Evolutionary conservation across 2,888 invertebrate species (phyloP).

Genomic region (Chaetoderma sp.): DNA sequence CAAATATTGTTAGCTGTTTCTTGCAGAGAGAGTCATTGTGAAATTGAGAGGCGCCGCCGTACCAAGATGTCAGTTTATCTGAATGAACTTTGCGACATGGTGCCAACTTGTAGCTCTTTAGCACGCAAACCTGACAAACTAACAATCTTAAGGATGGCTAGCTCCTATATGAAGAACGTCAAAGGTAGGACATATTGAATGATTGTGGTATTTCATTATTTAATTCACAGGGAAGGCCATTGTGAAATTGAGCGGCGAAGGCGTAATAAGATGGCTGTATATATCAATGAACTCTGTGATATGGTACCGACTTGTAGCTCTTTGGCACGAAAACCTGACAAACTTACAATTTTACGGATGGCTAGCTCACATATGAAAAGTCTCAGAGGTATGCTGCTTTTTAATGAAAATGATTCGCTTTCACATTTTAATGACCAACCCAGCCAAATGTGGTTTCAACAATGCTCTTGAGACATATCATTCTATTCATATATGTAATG

Average conservation of each 20-base stretch:
- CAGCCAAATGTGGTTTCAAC: too few relatives aligned
- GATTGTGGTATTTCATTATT: too few relatives aligned
- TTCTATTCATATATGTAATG: too few relatives aligned
- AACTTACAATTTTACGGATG: conserved; percentile 97
- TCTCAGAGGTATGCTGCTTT: conserved; percentile 80
- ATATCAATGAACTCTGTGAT: conserved; percentile 97
- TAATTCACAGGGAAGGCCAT: conserved; percentile 83
- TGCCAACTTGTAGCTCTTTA: conserved; percentile 97
- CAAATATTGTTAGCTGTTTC: too few relatives aligned
- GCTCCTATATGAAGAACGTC: conserved; percentile 98
- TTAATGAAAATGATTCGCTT: too few relatives aligned
- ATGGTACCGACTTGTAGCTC: conserved; percentile 99
- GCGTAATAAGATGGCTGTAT: conserved; percentile 99
- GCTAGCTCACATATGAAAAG: conserved; percentile 99
- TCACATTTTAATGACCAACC: too few relatives aligned
- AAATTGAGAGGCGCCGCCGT: conserved; percentile 96
- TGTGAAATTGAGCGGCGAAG: conserved; percentile 97
- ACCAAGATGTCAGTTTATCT: conserved; percentile 99
- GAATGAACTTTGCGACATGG: conserved; percentile 99
- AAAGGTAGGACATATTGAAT: too few relatives aligned
- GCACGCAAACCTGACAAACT: conserved; percentile 99
- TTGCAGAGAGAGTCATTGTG: conserved; percentile 95
- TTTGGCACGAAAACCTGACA: conserved; percentile 96
- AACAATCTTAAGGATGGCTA: conserved; percentile 98
- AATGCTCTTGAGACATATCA: too few relatives aligned